Evolutionary conservation across 2,113 vertebrate genomes (phyloP), one percentile per base, ranked within the genome.

Genomic region (Chinchilla lanigera): DNA sequence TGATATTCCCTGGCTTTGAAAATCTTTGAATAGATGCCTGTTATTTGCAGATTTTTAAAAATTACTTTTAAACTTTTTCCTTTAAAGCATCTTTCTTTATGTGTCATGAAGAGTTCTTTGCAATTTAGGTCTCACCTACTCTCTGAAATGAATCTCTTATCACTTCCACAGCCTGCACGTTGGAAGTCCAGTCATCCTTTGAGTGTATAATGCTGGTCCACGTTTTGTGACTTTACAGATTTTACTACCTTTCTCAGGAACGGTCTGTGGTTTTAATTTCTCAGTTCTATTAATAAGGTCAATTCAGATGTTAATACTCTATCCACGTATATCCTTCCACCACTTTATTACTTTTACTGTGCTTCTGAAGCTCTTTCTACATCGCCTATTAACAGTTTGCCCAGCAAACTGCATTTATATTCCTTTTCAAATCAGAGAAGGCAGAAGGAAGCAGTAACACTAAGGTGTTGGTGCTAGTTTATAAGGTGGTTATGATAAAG

Each of bases 361-460:
- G 8, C 13, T 89, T 86, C 52, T 84, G 24, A 73, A 78, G 41
- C 3, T 86, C 38, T 73, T 60, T 86, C 35, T 80, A 38, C 1
- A 85, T 38, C 24, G 28, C 52, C n/a, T 22, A 28, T 71, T 58
- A 65, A 81, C 5, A 90, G 47, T 12, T 80, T 94, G 16, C 0
- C 65, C 19, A 81, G 50, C 17, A 60, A 41, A 7, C 58, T 86
- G 16, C 14, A 12, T 78, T 78, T 73, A 41, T 28, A 90, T 58
- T 95, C 86, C 2, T 80, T 52, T 96, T 92, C 22, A 60, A 71
- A 47, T 93, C 65, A 83, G 11, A 50, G 47, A 50, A 50, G 47
- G 47, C 47, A 50, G 47, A 50, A 50, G 5, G 47, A 50, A 50
- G 47, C 47, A 82, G 20, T 89, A 85, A 96, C 88, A 89, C 44